Evolutionary conservation across 2,113 vertebrate species (phyloP).

Genomic region (Dryoscopus gambensis): DNA sequence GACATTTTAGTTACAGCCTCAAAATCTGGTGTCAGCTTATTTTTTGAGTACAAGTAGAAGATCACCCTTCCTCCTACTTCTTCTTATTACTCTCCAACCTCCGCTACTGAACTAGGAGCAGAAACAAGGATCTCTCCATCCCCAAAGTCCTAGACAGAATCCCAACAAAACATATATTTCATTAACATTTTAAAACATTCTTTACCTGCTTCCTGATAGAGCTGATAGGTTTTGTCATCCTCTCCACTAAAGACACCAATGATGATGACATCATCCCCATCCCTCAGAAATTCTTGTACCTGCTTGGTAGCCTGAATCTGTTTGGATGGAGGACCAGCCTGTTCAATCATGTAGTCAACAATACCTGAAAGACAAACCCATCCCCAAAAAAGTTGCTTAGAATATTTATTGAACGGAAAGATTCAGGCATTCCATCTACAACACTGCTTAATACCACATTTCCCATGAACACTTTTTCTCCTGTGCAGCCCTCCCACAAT

Average conservation of each 20-base stretch:
- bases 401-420: background rate
- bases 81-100: background rate
- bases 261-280: conserved; percentile 88
- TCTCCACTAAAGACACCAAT: conserved; percentile 85
- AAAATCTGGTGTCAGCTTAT: background rate
- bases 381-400: background rate
- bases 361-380: conserved; percentile 75
- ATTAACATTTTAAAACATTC: background rate
- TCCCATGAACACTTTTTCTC: background rate
- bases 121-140: background rate
- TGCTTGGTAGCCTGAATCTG: conserved; percentile 85
- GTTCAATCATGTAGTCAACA: conserved; percentile 89
- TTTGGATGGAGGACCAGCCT: conserved; percentile 91
- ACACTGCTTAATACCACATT: background rate
- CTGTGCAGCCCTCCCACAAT: background rate
- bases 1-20: background rate
- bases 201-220: conserved; percentile 91
- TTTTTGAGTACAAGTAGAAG: background rate
- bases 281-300: conserved; percentile 88
- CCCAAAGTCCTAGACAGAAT: background rate
- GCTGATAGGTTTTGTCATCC: conserved; percentile 78
- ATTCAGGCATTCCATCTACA: background rate
- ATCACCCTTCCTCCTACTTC: background rate
- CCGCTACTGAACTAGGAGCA: background rate
- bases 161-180: background rate